These are phyloP conservation scores for Terebella lapidaria DNA, from an alignment of 2,888 invertebrate genomes.

Conservation along the genomic window DNA sequence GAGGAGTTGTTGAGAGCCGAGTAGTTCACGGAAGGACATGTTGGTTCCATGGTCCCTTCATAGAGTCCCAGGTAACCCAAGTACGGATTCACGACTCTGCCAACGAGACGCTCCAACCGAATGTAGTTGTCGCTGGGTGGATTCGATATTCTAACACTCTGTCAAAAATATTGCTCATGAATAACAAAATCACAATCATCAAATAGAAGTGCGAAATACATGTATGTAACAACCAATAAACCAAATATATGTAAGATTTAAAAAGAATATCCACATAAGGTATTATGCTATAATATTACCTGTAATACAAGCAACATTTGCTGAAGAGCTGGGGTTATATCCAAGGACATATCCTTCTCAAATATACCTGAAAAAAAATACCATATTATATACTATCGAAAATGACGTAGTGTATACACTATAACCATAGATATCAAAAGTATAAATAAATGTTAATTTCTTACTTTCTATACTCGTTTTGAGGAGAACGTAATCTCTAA, in stretches of 20 bases:
- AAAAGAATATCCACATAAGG: too few species aligned
- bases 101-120: neutral
- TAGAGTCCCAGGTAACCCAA: slow-evolving; percentile 3
- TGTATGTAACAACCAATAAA: too few species aligned
- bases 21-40: neutral
- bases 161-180: neutral
- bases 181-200: too few species aligned
- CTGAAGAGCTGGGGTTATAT: neutral
- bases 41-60: neutral
- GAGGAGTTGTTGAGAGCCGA: too few species aligned
- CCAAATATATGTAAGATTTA: too few species aligned
- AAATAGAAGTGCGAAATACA: too few species aligned
- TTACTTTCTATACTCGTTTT: neutral
- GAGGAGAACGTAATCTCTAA: neutral
- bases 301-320: slow-evolving; percentile 3
- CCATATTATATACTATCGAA: too few species aligned
- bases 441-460: neutral
- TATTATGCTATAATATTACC: too few species aligned
- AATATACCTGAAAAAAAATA: too few species aligned
- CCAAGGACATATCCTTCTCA: neutral
- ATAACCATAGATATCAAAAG: too few species aligned
- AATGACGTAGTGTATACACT: too few species aligned
- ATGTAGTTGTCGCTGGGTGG: slow-evolving; percentile 3
- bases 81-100: neutral
- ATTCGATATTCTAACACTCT: neutral